Percentiles rank a stretch among this genome's conserved stretches.
These are phyloP conservation scores for Diorhabda sublineata DNA, from an alignment of 1,140 invertebrate genomes.

Conservation along the genomic window DNA sequence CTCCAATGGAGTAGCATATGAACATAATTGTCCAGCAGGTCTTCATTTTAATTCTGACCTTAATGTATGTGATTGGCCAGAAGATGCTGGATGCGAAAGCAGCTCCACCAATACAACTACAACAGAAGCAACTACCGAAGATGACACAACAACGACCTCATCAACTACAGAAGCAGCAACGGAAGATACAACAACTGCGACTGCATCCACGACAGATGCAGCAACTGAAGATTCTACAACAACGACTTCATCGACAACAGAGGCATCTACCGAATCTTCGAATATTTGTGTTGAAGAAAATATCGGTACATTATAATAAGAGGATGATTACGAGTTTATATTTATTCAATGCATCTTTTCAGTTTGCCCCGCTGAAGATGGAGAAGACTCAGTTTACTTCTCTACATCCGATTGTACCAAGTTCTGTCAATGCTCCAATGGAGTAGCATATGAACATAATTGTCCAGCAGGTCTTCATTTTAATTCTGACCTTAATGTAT, in stretches of 20 bases:
- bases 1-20: not conserved
- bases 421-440: constrained; percentile 56
- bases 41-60: not conserved
- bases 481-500: constrained; percentile 50
- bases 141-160: not conserved
- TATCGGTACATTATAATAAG: not conserved
- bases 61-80: not conserved
- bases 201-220: not conserved
- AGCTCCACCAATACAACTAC: not conserved
- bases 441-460: constrained; percentile 45
- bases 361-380: not conserved
- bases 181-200: not conserved
- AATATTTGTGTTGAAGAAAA: not conserved
- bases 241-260: not conserved
- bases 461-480: constrained; percentile 54
- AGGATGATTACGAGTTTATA: not conserved
- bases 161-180: not conserved
- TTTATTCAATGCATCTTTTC: not conserved
- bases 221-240: not conserved
- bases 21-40: not conserved
- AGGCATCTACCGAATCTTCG: not conserved
- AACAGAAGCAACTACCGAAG: not conserved
- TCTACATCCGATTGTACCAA: constrained; percentile 44
- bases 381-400: not conserved
- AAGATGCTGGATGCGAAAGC: constrained; percentile 31